Evolutionary conservation across 2,888 invertebrate genomes (phyloP).

Genomic region (Scaptomyza parva): DNA sequence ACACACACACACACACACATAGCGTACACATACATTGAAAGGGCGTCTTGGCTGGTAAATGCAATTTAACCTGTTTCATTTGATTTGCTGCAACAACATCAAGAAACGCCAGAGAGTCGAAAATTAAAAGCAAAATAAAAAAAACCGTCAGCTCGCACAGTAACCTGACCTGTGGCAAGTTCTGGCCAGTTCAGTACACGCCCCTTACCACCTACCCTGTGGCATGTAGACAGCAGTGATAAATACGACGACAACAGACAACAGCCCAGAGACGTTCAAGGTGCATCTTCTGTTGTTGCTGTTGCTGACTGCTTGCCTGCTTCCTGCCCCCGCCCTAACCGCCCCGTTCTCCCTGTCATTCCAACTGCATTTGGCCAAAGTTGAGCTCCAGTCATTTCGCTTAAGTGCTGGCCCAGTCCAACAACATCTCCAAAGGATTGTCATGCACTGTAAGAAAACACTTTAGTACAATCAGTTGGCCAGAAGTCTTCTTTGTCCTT

Average conservation of each 20-base stretch:
- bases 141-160: constrained; percentile 35
- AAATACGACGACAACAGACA: constrained; percentile 72
- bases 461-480: background rate
- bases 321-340: background rate
- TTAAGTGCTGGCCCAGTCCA: constrained; percentile 64
- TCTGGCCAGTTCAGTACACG: constrained; percentile 35
- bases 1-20: constrained; percentile 1
- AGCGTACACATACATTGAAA: constrained; percentile 10
- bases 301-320: constrained; percentile 6
- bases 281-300: constrained; percentile 11
- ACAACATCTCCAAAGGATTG: constrained; percentile 29
- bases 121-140: constrained; percentile 63
- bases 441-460: constrained; percentile 36
- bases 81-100: constrained; percentile 30
- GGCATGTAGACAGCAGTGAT: constrained; percentile 65
- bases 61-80: constrained; percentile 54
- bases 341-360: constrained; percentile 60
- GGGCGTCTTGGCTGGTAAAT: constrained; percentile 30
- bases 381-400: constrained; percentile 67
- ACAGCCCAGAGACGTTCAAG: constrained; percentile 21
- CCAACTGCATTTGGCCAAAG: constrained; percentile 72
- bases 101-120: constrained; percentile 24
- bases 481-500: background rate
- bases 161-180: constrained; percentile 72
- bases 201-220: constrained; percentile 23